Base-by-base conservation (phyloP, 2,797 vertebrate species). In the Myripristis murdjan region DNA sequence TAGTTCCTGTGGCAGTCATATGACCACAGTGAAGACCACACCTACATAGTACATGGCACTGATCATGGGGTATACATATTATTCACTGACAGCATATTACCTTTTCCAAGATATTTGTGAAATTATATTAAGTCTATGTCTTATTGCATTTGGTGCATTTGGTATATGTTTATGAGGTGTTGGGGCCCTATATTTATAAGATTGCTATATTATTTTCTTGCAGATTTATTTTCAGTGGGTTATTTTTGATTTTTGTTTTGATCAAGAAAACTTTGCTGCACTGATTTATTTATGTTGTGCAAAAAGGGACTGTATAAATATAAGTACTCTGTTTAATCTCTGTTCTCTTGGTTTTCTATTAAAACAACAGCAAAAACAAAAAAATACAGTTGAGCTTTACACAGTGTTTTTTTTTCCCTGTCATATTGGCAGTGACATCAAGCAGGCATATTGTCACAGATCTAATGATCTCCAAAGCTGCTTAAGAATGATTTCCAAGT, bases 261-360 rank as follows among this genome's bases (percentile, higher is more conserved):
- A 72, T 66, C 46, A 64, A 64, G 31, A 10, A 44, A 54, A 59
- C 28, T 70, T 52, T 71, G 64, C 48, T 49, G 51, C 70, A 71
- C 72, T 75, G 70, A 58, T 84, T 77, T 79, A 59, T 37, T 66
- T 85, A 65, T n/a, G 24, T 82, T 76, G 76, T 91, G 71, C 81
- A 81, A 77, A 75, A 62, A 72, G 59, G 82, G 72, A 84, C 70
- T 79, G 81, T 92, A 89, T 86, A 75, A 82, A 82, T 79, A 79
- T 65, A 87, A 82, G 53, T 60, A 20, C 68, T 62, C 79, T 91
- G 81, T 90, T 91, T 63, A 73, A 82, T 87, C 82, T 78, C 62
- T 93, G 87, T 91, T 89, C 72, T 71, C 79, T 84, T 90, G 85
- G 66, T 91, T 94, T 95, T 91, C 72, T 93, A 94, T 93, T 94